Evolutionary conservation across 2,113 vertebrate species (phyloP), one percentile per base, ranked within the genome.

Genomic region (Pyrgilauda ruficollis): DNA sequence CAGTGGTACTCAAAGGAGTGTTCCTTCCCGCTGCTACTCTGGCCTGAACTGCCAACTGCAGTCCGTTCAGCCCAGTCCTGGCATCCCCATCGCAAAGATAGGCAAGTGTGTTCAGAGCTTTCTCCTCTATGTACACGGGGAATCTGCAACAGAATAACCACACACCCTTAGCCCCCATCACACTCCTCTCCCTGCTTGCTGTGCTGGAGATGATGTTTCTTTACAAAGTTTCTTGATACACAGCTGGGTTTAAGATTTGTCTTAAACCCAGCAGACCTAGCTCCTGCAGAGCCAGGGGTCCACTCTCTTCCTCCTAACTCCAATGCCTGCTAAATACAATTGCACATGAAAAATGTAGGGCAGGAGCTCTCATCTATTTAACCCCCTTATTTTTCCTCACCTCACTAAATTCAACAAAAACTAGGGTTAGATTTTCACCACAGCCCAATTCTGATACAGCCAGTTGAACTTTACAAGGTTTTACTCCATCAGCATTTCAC

Each of bases 11-110:
- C 78, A 92, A 76, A 87, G 90, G 52, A 62, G 83, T 68, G 16
- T 69, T 87, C 86, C 96, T 97, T 35, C 95, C 96, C 2, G 59
- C 94, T 55, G 91, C 97, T 69, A 99, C 55, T 88, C 98, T 98
- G 89, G 99, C 99, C 97, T 99, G 98, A 77, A 99, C 96, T 3
- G 99, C 99, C 97, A 99, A 74, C 96, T 99, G 99, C 33, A 99
- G 98, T 50, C 99, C 98, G 0, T 99, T 99, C 66, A 99, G 97
- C 46, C 98, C 99, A 10, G 98, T 83, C 74, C 99, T 98, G 31
- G 99, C 99, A 15, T 99, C 99, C 5, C 99, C 99, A 0, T 99
- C 99, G 5, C 99, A 99, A 49, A 99, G 98, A 87, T 98, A 98
- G 22, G 99, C 98, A 18, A 99, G 93, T 4, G 99, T 99, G 85